Base-by-base conservation (phyloP, 1,140 invertebrate species). In the Trinorchestia longiramus region DNA sequence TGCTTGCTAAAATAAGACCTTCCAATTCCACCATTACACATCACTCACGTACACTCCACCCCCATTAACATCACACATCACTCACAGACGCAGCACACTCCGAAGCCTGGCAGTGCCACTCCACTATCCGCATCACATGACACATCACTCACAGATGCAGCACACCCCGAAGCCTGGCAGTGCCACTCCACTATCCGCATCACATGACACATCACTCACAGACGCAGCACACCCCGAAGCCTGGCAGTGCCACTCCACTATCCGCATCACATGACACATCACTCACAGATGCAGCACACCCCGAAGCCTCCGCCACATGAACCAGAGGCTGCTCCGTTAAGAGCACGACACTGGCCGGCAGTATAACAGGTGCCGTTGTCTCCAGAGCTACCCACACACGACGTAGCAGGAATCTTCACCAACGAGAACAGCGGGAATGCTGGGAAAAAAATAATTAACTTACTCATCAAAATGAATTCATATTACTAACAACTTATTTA, bases 321-420 rank as follows among this genome's bases (percentile, higher is more conserved):
- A 0, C 96, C 96, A 19, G 96, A 96, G 42, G 95, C 96, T 36
- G 95, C 96, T 53, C 97, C 97, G 47, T 97, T 97, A 36, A 96
- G 92, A 28, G 96, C 47, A 77, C 94, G 95, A 94, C 97, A 97
- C 96, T 97, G 97, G 0, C 96, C 91, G 28, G 97, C 77, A 96
- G 98, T 98, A 96, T 98, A 98, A 97, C 98, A 98, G 42, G 97
- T 98, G 0, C 98, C 98, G 87, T 98, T 98, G 95, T 98, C 97
- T 28, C 98, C 98, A 96, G 97, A 97, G 88, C 97, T 97, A 28
- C 97, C 97, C 23, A 97, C 97, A 97, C 98, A 98, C 57, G 97
- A 97, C 1, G 97, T 98, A 97, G 98, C 98, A 41, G 98, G 97
- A 97, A 98, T 98, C 96, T 98, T 97, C 43, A 98, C 98, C n/a